Conservation (phyloP, 2,888 invertebrate genomes). For the Mesorhabditis sp. region DNA sequence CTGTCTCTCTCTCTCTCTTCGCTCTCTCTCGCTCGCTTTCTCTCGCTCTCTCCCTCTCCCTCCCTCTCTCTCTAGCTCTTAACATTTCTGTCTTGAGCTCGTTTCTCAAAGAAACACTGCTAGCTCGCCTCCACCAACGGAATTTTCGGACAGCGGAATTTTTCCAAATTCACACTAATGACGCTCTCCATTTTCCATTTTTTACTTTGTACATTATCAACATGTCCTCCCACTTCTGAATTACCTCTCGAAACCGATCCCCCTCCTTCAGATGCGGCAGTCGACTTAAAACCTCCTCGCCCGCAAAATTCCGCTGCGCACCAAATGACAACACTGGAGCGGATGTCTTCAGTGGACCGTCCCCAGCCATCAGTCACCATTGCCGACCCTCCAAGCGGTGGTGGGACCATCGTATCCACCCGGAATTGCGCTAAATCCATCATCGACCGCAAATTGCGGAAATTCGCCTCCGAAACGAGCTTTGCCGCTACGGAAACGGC, state of each 20-base stretch:
- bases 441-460: conserved; percentile 45
- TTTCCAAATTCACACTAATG: too few relatives aligned
- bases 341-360: conserved; percentile 25
- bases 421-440: conserved; percentile 40
- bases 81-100: too few relatives aligned
- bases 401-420: background rate
- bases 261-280: background rate
- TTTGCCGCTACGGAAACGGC: conserved; percentile 43
- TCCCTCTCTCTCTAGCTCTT: too few relatives aligned
- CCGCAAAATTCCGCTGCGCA: background rate
- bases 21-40: too few relatives aligned
- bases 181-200: background rate
- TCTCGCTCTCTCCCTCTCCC: too few relatives aligned
- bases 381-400: conserved; percentile 18
- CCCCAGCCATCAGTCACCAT: conserved; percentile 32
- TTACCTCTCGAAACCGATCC: too few relatives aligned
- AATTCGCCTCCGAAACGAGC: conserved; percentile 53
- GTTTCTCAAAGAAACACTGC: too few relatives aligned
- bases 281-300: background rate
- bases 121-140: too few relatives aligned
- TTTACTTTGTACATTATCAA: background rate
- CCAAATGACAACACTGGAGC: conserved; percentile 14
- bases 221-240: background rate
- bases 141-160: too few relatives aligned
- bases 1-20: too few relatives aligned